These are phyloP conservation scores for Struthidea cinerea DNA, from an alignment of 2,113 vertebrate species.

Conservation along the genomic window DNA sequence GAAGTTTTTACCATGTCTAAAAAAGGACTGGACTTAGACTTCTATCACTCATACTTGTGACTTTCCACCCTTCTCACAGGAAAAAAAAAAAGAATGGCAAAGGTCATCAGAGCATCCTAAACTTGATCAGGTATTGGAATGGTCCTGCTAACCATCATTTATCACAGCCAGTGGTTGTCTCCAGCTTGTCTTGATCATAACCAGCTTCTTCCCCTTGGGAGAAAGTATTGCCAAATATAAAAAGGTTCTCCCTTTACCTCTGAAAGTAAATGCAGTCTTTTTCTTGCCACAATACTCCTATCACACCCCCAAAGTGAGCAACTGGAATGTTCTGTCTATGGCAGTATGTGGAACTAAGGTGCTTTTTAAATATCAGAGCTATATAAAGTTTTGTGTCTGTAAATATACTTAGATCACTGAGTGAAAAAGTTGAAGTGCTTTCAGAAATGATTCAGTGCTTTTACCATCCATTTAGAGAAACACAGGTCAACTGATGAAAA, in stretches of 20 bases:
- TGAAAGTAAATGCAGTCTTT: background rate
- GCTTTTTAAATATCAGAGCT: background rate
- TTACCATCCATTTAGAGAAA: background rate
- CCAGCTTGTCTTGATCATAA: background rate
- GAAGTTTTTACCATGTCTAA: conserved; percentile 10
- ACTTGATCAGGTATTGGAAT: background rate
- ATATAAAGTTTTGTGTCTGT: background rate
- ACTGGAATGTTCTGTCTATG: background rate
- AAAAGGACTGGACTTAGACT: background rate
- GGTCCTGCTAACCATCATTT: background rate
- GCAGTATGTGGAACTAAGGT: background rate
- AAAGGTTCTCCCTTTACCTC: background rate
- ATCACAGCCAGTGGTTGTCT: background rate
- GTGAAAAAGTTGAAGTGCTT: background rate
- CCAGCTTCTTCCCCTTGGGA: background rate
- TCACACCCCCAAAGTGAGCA: rapidly evolving
- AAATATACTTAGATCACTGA: background rate
- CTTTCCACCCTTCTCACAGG: background rate
- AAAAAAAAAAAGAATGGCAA: background rate
- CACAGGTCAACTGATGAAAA: background rate
- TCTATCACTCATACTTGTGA: background rate
- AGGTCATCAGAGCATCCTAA: background rate
- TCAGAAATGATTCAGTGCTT: background rate
- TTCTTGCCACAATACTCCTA: background rate
- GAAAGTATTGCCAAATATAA: background rate